A percentile compares a stretch with the other conserved stretches of the same genome.
Conservation (phyloP, 2,113 vertebrate genomes). For the Python bivittatus region DNA sequence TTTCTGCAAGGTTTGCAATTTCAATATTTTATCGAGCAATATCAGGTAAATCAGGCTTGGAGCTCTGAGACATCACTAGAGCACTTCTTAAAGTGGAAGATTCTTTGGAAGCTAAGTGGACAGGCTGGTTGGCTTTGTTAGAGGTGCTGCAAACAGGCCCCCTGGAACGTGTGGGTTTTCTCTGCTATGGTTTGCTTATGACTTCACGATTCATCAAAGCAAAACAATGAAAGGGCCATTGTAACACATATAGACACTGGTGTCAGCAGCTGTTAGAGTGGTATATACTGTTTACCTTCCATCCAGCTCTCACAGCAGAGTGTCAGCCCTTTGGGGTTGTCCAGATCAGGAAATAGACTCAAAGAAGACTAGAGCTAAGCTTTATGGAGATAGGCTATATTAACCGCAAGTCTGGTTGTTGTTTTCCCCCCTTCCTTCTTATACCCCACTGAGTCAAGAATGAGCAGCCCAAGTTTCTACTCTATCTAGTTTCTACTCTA, state of each 20-base stretch:
- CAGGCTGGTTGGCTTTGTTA: slow-evolving; percentile 25
- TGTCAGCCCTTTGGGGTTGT: too few species aligned
- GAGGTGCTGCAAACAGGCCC: slow-evolving; percentile 60
- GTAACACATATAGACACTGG: too few species aligned
- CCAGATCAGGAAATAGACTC: too few species aligned
- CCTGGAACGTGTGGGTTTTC: slow-evolving; percentile 55
- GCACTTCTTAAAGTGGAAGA: slow-evolving; percentile 53
- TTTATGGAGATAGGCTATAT: too few species aligned
- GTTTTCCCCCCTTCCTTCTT: background rate
- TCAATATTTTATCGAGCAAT: slow-evolving; percentile 44
- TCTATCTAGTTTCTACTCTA: too few species aligned
- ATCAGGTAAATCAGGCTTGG: slow-evolving; percentile 54
- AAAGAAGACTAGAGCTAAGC: too few species aligned
- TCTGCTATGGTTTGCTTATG: slow-evolving; percentile 54
- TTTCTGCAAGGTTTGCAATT: slow-evolving; percentile 54
- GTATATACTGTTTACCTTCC: too few species aligned
- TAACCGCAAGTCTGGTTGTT: background rate
- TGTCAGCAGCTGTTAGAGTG: too few species aligned
- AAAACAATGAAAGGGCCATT: background rate
- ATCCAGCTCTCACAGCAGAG: too few species aligned
- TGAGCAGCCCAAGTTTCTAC: too few species aligned
- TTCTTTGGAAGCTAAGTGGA: slow-evolving; percentile 46
- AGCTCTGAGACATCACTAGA: slow-evolving; percentile 52
- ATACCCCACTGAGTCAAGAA: too few species aligned
- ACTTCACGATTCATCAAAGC: background rate